phyloP scores from a whole-genome alignment of 2,797 vertebrate genomes.

The Liparis tanakae region DNA sequence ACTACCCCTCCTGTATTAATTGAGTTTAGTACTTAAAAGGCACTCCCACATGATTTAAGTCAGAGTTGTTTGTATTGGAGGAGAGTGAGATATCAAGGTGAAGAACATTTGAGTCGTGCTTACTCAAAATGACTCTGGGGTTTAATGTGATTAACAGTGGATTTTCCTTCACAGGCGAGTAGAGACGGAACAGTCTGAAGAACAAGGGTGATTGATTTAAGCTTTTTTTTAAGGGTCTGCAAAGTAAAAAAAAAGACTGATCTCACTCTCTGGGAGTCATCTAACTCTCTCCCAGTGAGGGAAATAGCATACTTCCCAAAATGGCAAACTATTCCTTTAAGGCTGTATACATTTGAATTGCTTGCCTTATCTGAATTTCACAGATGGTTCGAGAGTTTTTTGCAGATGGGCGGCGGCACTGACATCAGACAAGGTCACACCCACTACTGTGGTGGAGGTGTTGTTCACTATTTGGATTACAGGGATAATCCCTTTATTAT shows the following conservation, averaged over 20 bases:
- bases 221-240: neutral
- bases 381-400: conserved; percentile 22
- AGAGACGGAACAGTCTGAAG: neutral
- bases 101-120: conserved; percentile 20
- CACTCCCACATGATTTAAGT: conserved; percentile 9
- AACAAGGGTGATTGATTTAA: neutral
- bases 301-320: conserved; percentile 3
- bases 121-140: neutral
- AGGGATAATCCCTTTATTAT: conserved; percentile 79
- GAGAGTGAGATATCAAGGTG: conserved; percentile 27
- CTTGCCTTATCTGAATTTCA: conserved; percentile 33
- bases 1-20: conserved; percentile 15
- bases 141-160: conserved; percentile 15
- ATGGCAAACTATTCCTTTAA: conserved; percentile 15
- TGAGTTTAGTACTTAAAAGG: conserved; percentile 14
- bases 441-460: conserved; percentile 50
- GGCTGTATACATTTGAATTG: conserved; percentile 11
- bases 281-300: conserved; percentile 4
- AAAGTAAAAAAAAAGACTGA: neutral
- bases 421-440: conserved; percentile 70
- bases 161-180: neutral
- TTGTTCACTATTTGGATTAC: conserved; percentile 75
- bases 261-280: neutral
- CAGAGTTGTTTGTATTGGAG: conserved; percentile 11
- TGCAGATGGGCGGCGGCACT: conserved; percentile 23